Base-by-base conservation (phyloP, 2,113 vertebrate genomes). In the Dicrurus megarhynchus region DNA sequence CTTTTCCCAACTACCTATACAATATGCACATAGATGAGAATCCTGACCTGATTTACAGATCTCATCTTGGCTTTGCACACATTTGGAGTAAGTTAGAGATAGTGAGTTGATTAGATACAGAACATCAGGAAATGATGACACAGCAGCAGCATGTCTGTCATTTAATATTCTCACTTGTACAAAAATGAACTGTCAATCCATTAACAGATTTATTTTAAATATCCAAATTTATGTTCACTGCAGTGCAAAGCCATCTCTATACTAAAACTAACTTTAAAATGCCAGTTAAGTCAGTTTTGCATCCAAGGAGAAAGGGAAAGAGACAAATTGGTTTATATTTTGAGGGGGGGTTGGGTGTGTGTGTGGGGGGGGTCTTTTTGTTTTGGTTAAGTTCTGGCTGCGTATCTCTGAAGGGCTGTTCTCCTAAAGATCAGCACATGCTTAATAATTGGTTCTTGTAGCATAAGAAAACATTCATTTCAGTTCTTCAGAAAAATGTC, bases 281-380 rank as follows among this genome's bases (percentile, higher is more conserved):
- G 15, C 6, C 46, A 73, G 5, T 42, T 92, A 55, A 89, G 23
- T 67, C 37, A 74, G 50, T 53, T 81, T 70, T 87, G 22, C 20
- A 93, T 30, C 7, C 11, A 63, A 77, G 17, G 5, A 52, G 5
- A 90, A 55, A 30, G 6, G 13, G 6, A 59, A 86, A 93, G 53
- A 65, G 4, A 76, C 4, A 59, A 84, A 53, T 0, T 27, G 18
- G 1, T 78, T 50, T 50, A 17, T 39, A 6, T 47, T 63, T 71
- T 41, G 44, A n/a, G 5, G 11, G 2, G 12, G 3, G 7, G 11
- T 35, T 89, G 33, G 32, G 32, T 67, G 16, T 32, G 13, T 39
- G 39, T 39, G n/a, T n/a, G 1, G 2, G 4, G 3, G 0, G 3
- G 37, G 2, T 20, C 37, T 47, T 24, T 24, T 41, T 59, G 12